phyloP scores from a whole-genome alignment of 2,888 invertebrate species.

The Philaethria dido region DNA sequence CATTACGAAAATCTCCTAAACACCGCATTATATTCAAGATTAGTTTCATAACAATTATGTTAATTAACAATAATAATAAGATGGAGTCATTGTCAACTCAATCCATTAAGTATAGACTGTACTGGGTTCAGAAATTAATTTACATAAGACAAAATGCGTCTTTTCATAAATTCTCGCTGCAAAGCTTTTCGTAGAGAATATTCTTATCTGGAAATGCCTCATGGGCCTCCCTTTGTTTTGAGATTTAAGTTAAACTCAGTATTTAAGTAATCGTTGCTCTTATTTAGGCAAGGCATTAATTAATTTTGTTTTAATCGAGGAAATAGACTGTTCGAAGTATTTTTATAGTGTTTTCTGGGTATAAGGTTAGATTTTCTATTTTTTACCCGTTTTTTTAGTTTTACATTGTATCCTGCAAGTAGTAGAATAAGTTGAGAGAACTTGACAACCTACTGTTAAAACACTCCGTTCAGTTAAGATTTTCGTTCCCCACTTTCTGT shows the following conservation, averaged over 20 bases:
- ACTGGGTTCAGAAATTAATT: conserved; percentile 74
- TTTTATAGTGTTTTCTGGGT: neutral
- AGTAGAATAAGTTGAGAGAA: too few species aligned
- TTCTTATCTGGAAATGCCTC: conserved; percentile 58
- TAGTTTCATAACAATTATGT: conserved; percentile 51
- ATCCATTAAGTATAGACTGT: conserved; percentile 59
- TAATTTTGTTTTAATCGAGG: conserved; percentile 45
- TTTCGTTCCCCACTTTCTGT: too few species aligned
- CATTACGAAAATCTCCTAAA: conserved; percentile 1
- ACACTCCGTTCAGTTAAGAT: too few species aligned
- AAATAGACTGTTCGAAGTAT: conserved; percentile 21
- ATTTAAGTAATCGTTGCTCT: conserved; percentile 58
- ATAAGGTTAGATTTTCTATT: neutral
- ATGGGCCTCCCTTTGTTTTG: conserved; percentile 63
- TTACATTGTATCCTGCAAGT: too few species aligned
- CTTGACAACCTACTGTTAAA: too few species aligned
- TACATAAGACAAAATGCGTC: conserved; percentile 70
- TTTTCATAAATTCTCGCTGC: conserved; percentile 65
- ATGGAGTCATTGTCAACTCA: conserved; percentile 52
- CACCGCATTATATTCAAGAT: conserved; percentile 40
- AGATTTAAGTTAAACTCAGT: conserved; percentile 59
- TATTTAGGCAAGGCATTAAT: conserved; percentile 49
- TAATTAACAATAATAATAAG: conserved; percentile 56
- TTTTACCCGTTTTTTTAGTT: too few species aligned
- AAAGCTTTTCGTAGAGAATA: conserved; percentile 51